phyloP scores from a whole-genome alignment of 2,888 invertebrate species.

The Trichacis sp. region DNA sequence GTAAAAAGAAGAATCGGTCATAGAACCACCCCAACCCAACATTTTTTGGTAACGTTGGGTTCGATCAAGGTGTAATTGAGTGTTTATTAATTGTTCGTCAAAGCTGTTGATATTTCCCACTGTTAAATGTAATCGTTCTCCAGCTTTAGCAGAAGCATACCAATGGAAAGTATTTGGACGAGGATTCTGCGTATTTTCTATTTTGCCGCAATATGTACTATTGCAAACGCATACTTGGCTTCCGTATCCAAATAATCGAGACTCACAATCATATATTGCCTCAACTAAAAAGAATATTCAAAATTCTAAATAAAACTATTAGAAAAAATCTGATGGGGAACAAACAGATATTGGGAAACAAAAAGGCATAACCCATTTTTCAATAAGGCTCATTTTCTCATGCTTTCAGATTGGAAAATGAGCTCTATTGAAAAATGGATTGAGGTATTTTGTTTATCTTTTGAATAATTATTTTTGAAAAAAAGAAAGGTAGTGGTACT shows the following conservation, averaged over 20 bases:
- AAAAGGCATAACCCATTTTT: too few relatives aligned
- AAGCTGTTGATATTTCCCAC: slow-evolving; percentile 9
- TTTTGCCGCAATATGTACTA: slow-evolving; percentile 77
- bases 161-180: slow-evolving; percentile 31
- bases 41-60: slow-evolving; percentile 75
- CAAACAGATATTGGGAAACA: too few relatives aligned
- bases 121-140: slow-evolving; percentile 72
- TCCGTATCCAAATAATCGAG: slow-evolving; percentile 50
- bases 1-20: slow-evolving; percentile 80
- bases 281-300: too few relatives aligned
- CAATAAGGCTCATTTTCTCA: too few relatives aligned
- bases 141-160: slow-evolving; percentile 73
- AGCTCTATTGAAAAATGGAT: too few relatives aligned
- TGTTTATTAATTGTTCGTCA: slow-evolving; percentile 63
- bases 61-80: slow-evolving; percentile 48
- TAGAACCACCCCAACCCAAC: slow-evolving; percentile 88
- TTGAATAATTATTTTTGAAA: too few relatives aligned
- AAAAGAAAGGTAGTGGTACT: too few relatives aligned
- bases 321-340: too few relatives aligned
- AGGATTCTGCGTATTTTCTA: slow-evolving; percentile 70
- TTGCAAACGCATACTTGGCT: slow-evolving; percentile 79
- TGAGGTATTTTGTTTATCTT: too few relatives aligned
- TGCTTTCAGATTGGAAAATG: too few relatives aligned
- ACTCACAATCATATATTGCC: not conserved
- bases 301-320: too few relatives aligned